phyloP scores from a whole-genome alignment of 2,113 vertebrate species.

The Philantomba maxwellii region DNA sequence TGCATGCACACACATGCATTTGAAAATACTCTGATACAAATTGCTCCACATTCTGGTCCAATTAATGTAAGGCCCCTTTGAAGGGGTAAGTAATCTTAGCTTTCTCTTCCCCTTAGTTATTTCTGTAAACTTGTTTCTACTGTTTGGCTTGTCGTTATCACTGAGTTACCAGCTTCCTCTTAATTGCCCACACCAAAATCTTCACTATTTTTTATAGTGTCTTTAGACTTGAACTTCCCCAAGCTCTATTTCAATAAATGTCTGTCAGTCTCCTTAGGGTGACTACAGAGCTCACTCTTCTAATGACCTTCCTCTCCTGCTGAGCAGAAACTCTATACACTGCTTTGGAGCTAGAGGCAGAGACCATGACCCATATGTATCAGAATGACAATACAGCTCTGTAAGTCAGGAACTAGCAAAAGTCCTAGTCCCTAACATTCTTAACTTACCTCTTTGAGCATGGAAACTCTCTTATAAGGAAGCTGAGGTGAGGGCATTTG shows the following conservation, averaged over 20 bases:
- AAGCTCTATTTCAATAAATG: neutral
- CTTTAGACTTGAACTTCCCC: neutral
- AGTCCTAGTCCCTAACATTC: neutral
- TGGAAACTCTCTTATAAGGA: neutral
- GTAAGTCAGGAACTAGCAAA: neutral
- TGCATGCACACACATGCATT: rapidly evolving
- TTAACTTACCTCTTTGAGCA: neutral
- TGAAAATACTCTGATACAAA: neutral
- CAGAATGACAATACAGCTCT: neutral
- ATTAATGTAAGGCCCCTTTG: neutral
- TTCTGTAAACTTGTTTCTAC: neutral
- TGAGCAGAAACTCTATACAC: neutral
- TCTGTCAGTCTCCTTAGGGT: neutral
- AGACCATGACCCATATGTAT: neutral
- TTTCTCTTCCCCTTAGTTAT: neutral
- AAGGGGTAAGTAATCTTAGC: neutral
- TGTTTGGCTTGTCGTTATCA: neutral
- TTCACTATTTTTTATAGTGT: neutral
- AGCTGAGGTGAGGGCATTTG: neutral
- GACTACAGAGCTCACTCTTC: neutral
- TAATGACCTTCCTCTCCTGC: neutral
- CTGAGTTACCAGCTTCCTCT: neutral
- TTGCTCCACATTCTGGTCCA: neutral
- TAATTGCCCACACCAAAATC: neutral
- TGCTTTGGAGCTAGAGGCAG: neutral